Evolutionary conservation across 1,140 invertebrate genomes (phyloP).

Genomic region (Nixonia krombeini): DNA sequence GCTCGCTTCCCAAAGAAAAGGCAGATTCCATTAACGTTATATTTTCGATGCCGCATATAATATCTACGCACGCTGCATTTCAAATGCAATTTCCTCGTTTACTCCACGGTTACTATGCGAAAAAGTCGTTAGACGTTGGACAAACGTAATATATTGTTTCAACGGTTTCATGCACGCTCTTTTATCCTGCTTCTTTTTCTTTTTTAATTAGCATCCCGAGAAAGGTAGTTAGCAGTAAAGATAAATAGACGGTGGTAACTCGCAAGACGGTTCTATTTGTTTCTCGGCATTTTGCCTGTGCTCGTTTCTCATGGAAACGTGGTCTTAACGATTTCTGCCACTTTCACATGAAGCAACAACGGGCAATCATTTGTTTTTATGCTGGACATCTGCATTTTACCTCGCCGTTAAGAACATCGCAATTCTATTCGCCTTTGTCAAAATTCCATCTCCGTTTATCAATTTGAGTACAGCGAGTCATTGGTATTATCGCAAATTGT

Average conservation of each 20-base stretch:
- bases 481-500: too few species aligned
- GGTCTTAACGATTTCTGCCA: constrained; percentile 12
- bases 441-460: too few species aligned
- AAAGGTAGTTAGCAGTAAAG: constrained; percentile 31
- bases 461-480: too few species aligned
- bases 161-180: constrained; percentile 8
- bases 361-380: constrained; percentile 3
- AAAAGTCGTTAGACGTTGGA: constrained; percentile 14
- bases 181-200: constrained; percentile 5
- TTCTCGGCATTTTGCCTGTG: constrained; percentile 12
- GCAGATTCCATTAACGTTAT: background rate
- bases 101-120: background rate
- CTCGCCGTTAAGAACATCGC: too few species aligned
- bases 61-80: background rate
- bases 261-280: constrained; percentile 32
- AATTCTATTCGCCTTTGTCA: too few species aligned
- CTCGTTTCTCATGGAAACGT: constrained; percentile 6
- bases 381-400: too few species aligned
- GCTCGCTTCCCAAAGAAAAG: too few species aligned
- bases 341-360: constrained; percentile 8
- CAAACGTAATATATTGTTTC: constrained; percentile 16
- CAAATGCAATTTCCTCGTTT: constrained; percentile 10
- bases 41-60: background rate
- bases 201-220: constrained; percentile 31
- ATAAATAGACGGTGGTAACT: constrained; percentile 32